phyloP scores from a whole-genome alignment of 2,113 vertebrate genomes.

The Fulica atra region DNA sequence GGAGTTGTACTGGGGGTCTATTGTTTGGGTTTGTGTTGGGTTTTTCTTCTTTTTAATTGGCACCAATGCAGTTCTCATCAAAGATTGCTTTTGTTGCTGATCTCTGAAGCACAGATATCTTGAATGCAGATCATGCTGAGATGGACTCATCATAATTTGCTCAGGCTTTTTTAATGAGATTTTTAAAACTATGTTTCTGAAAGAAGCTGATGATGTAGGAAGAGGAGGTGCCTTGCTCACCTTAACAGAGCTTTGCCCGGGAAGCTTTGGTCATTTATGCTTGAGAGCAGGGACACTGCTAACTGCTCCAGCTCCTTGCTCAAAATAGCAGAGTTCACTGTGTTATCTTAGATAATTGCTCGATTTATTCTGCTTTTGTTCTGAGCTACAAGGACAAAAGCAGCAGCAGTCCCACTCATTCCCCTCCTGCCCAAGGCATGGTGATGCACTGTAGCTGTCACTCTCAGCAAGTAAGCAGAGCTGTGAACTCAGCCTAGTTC shows the following conservation, averaged over 20 bases:
- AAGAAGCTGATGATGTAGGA: neutral
- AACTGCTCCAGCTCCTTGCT: neutral
- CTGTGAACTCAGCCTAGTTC: neutral
- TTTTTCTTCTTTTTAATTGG: neutral
- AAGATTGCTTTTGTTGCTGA: neutral
- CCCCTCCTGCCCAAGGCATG: neutral
- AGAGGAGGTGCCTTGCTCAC: neutral
- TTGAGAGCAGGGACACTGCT: neutral
- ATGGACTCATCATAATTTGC: neutral
- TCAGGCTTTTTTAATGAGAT: neutral
- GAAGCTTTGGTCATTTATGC: neutral
- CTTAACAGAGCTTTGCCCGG: neutral
- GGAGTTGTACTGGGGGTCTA: neutral
- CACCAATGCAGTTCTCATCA: neutral
- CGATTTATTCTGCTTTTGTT: neutral
- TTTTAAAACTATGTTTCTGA: neutral
- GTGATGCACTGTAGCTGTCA: neutral
- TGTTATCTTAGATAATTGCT: neutral
- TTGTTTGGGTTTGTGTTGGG: neutral
- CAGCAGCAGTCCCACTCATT: neutral
- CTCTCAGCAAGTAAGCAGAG: neutral
- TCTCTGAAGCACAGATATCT: neutral
- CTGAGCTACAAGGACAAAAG: neutral
- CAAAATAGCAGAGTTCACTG: neutral
- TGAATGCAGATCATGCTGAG: neutral